These are phyloP conservation scores for Euproctis similis DNA, from an alignment of 2,888 invertebrate species.

Conservation along the genomic window DNA sequence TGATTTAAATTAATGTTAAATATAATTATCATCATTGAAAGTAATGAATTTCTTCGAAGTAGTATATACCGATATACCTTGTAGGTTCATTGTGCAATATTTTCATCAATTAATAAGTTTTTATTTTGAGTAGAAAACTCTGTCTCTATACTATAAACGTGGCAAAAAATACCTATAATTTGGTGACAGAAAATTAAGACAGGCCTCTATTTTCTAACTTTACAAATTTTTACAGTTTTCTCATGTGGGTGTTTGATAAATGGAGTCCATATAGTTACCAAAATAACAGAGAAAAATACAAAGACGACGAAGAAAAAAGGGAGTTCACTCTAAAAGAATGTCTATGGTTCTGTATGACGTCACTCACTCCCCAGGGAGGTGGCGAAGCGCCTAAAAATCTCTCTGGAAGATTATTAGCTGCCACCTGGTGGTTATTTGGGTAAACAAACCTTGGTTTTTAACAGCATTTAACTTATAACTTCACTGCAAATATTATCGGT, in stretches of 20 bases:
- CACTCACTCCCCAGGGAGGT: conserved; percentile 95
- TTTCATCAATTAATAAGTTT: too few relatives aligned
- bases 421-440: conserved; percentile 99
- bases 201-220: not conserved
- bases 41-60: too few relatives aligned
- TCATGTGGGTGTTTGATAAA: conserved; percentile 97
- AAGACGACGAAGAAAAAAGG: conserved; percentile 93
- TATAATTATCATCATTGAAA: too few relatives aligned
- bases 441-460: conserved; percentile 22
- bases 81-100: too few relatives aligned
- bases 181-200: too few relatives aligned
- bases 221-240: conserved; percentile 75
- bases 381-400: conserved; percentile 97
- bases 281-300: conserved; percentile 94
- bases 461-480: too few relatives aligned
- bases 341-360: conserved; percentile 99
- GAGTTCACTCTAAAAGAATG: conserved; percentile 97
- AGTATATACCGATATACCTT: too few relatives aligned
- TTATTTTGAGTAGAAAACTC: too few relatives aligned
- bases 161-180: too few relatives aligned
- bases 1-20: too few relatives aligned
- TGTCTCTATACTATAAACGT: too few relatives aligned
- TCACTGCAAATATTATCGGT: too few relatives aligned
- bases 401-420: conserved; percentile 95
- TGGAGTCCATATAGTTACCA: conserved; percentile 98